Percentiles rank a stretch among this genome's conserved stretches.
These are phyloP conservation scores for Muscicapa comitata DNA, from an alignment of 2,797 vertebrate species.

Conservation along the genomic window DNA sequence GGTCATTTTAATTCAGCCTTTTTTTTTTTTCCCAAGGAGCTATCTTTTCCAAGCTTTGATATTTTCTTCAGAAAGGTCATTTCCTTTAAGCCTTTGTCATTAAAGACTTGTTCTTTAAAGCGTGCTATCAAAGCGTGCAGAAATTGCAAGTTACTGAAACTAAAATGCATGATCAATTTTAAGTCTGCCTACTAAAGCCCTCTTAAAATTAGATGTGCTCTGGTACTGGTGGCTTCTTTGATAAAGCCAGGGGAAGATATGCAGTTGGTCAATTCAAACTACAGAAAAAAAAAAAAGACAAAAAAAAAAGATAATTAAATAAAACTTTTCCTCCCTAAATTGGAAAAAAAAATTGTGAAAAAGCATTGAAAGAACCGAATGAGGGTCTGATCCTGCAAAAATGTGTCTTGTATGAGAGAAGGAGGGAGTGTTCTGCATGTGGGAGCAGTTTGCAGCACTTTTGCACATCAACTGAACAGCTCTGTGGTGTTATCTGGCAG, in stretches of 20 bases:
- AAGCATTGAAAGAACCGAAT: not conserved
- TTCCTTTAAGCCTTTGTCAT: constrained; percentile 79
- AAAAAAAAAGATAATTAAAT: constrained; percentile 57
- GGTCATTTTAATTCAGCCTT: constrained; percentile 75
- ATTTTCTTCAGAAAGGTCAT: constrained; percentile 76
- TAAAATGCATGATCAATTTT: constrained; percentile 75
- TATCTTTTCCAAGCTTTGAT: constrained; percentile 74
- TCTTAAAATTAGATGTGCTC: constrained; percentile 70
- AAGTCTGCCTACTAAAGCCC: constrained; percentile 70
- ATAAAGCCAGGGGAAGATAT: constrained; percentile 46
- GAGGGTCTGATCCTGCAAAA: not conserved
- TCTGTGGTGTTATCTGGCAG: not conserved
- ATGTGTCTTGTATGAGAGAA: not conserved
- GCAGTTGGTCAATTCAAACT: constrained; percentile 56
- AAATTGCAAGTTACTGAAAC: constrained; percentile 80
- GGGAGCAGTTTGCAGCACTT: not conserved
- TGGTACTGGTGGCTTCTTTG: constrained; percentile 67
- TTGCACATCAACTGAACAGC: not conserved
- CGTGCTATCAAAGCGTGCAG: constrained; percentile 74
- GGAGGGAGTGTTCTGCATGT: accelerated
- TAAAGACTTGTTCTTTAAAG: constrained; percentile 80
- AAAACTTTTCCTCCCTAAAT: constrained; percentile 47
- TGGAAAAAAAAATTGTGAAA: not conserved
- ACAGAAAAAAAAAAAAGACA: not conserved
- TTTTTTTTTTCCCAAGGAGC: constrained; percentile 64